Evolutionary conservation across 2,113 vertebrate genomes (phyloP).

Genomic region (Pteropus alecto): DNA sequence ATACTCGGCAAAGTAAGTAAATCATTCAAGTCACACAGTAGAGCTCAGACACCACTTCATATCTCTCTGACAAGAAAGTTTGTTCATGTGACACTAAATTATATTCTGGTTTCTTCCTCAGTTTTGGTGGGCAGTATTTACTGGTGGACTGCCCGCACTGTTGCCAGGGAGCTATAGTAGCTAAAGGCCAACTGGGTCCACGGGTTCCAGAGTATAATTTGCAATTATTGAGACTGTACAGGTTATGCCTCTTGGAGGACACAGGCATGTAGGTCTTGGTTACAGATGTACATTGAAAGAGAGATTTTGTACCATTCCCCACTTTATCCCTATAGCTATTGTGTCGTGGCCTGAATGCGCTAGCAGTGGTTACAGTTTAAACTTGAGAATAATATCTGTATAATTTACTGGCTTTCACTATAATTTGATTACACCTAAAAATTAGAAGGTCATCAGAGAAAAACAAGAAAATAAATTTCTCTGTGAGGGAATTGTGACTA

Average conservation of each 20-base stretch:
- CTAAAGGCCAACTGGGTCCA: background rate
- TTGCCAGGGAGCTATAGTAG: background rate
- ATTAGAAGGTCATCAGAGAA: conserved; percentile 58
- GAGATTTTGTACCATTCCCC: background rate
- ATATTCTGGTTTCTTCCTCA: background rate
- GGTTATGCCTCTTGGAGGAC: background rate
- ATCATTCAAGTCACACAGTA: background rate
- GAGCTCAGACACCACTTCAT: background rate
- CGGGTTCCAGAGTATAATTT: background rate
- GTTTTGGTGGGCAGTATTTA: background rate
- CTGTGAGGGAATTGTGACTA: conserved; percentile 26
- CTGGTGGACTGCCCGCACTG: background rate
- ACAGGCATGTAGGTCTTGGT: background rate
- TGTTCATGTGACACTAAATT: background rate
- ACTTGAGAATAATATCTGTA: background rate
- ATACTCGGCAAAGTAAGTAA: background rate
- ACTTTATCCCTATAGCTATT: background rate
- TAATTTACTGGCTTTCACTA: conserved; percentile 25
- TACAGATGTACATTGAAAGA: background rate
- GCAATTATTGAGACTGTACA: fast-evolving
- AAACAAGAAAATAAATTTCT: conserved; percentile 61
- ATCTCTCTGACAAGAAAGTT: background rate
- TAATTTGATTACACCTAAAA: conserved; percentile 42
- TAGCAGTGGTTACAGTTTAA: background rate
- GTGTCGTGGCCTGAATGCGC: background rate